Percentiles rank a stretch among this genome's conserved stretches.
Conservation (phyloP, 2,113 vertebrate species). For the Leuciscus idus region DNA sequence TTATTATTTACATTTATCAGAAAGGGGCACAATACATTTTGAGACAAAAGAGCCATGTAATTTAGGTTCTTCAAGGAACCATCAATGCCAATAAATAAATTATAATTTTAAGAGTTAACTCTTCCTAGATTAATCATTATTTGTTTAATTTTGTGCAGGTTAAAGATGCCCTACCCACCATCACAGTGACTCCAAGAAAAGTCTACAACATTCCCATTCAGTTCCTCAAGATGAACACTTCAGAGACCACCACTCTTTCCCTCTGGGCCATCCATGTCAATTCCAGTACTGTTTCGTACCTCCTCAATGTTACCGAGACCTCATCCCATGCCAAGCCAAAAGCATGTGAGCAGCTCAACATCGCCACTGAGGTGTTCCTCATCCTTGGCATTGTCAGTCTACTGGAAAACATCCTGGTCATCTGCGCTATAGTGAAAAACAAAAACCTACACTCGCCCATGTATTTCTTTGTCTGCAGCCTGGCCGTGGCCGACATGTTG, state of each 20-base stretch:
- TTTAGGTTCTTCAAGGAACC: neutral
- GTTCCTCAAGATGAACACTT: conserved; percentile 52
- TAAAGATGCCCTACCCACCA: conserved; percentile 10
- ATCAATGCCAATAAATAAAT: neutral
- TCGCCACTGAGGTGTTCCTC: conserved; percentile 84
- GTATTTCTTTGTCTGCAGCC: conserved; percentile 88
- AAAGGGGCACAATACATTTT: too few relatives aligned
- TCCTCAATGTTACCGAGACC: conserved; percentile 22
- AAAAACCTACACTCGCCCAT: conserved; percentile 88
- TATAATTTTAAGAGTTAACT: neutral
- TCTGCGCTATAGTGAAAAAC: conserved; percentile 83
- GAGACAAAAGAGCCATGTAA: too few relatives aligned
- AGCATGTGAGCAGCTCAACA: conserved; percentile 85
- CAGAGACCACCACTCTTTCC: conserved; percentile 18
- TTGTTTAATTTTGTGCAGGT: conserved; percentile 3
- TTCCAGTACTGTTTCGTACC: conserved; percentile 1
- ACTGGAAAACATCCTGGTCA: conserved; percentile 86
- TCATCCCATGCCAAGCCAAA: conserved; percentile 54
- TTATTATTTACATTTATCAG: too few relatives aligned
- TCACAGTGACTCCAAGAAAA: conserved; percentile 15
- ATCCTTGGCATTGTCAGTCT: conserved; percentile 82
- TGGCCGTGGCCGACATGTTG: conserved; percentile 85
- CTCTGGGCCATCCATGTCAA: conserved; percentile 46
- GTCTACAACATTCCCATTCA: neutral
- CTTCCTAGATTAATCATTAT: neutral